These are phyloP conservation scores for Tokudaia muenninki DNA, from an alignment of 2,797 vertebrate genomes.

Conservation along the genomic window DNA sequence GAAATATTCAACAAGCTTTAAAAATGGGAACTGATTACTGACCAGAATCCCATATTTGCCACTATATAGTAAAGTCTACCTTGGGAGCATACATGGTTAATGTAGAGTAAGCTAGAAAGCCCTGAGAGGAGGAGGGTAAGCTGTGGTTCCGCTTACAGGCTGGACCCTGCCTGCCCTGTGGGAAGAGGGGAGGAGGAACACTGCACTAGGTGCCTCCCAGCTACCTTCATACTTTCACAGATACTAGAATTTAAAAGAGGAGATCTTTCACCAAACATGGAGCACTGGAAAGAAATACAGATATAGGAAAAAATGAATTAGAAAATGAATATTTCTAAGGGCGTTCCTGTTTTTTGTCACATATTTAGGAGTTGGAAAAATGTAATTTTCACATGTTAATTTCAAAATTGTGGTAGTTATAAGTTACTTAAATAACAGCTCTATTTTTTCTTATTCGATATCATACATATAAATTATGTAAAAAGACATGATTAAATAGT, in stretches of 20 bases:
- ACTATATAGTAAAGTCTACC: not conserved
- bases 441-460: conserved; percentile 15
- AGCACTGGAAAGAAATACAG: conserved; percentile 29
- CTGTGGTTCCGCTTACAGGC: not conserved
- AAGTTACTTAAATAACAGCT: conserved; percentile 31
- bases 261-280: conserved; percentile 32
- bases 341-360: not conserved
- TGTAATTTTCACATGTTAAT: conserved; percentile 48
- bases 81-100: conserved; percentile 14
- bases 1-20: conserved; percentile 32
- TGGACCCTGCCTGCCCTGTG: not conserved
- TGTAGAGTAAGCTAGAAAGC: conserved; percentile 17
- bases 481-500: not conserved
- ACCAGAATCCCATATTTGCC: conserved; percentile 45
- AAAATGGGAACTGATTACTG: conserved; percentile 25
- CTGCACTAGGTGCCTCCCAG: not conserved
- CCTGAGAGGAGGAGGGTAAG: conserved; percentile 14
- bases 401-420: conserved; percentile 50
- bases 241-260: conserved; percentile 51
- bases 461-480: not conserved
- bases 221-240: not conserved
- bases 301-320: conserved; percentile 51
- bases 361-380: not conserved
- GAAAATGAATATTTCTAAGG: conserved; percentile 26
- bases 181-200: not conserved